Evolutionary conservation across 2,113 vertebrate species (phyloP).

Genomic region (Danionella cerebrum): DNA sequence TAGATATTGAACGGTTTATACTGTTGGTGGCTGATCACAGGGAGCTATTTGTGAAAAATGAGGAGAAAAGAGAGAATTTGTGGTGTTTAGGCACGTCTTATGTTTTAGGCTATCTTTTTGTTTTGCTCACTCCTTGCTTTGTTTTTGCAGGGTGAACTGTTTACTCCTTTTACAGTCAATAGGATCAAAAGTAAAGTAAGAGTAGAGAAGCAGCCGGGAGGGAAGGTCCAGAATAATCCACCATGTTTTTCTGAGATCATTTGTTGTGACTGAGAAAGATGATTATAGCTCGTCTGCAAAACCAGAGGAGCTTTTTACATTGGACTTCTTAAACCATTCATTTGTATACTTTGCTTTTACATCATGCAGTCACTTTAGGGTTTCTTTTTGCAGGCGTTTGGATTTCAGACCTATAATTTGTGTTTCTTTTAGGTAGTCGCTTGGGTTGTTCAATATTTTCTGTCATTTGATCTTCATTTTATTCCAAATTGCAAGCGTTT

Average conservation of each 20-base stretch:
- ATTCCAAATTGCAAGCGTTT: no score
- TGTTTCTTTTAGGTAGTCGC: not conserved
- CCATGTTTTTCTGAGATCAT: not conserved
- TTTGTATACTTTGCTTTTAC: not conserved
- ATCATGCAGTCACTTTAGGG: not conserved
- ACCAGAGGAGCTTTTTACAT: not conserved
- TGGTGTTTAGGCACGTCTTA: no score
- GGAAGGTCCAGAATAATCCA: not conserved
- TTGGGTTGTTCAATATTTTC: no score
- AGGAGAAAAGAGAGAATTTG: no score
- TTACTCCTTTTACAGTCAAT: no score
- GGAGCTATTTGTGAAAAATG: no score
- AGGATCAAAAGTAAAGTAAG: not conserved
- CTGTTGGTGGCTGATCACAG: no score
- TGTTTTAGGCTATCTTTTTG: not conserved
- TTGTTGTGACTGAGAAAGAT: not conserved
- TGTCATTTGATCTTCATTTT: no score
- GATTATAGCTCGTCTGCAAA: not conserved
- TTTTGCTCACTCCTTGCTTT: conserved; percentile 4
- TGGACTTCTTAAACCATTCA: not conserved
- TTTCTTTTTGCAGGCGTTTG: not conserved
- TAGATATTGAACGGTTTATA: no score
- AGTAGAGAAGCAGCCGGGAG: not conserved
- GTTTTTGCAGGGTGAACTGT: not conserved
- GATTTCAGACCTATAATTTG: not conserved